phyloP scores from a whole-genome alignment of 2,113 vertebrate species.

The Numida meleagris region DNA sequence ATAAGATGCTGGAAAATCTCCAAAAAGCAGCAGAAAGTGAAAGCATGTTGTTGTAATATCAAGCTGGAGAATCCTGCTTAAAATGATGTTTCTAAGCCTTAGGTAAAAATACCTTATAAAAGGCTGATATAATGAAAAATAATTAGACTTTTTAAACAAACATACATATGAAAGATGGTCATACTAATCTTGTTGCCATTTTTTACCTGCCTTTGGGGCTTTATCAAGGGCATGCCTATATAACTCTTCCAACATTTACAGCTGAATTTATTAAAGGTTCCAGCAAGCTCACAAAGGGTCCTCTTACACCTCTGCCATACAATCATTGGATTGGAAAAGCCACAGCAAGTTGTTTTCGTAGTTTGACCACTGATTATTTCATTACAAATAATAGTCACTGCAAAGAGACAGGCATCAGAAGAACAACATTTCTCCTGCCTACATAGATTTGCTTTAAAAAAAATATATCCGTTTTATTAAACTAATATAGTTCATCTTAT shows the following conservation, averaged over 20 bases:
- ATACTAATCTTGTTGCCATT: slow-evolving; percentile 3
- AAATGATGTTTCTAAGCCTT: background rate
- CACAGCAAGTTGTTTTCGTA: background rate
- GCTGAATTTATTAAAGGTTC: background rate
- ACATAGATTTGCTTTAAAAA: background rate
- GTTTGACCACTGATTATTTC: background rate
- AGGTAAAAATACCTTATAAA: background rate
- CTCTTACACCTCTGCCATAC: background rate
- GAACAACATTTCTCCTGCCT: background rate
- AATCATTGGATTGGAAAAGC: background rate
- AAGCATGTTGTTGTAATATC: background rate
- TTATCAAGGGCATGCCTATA: background rate
- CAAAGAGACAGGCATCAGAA: background rate
- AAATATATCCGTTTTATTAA: background rate
- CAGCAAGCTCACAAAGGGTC: background rate
- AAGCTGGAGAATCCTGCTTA: background rate
- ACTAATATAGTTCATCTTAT: slow-evolving; percentile 20
- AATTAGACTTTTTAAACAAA: background rate
- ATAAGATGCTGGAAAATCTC: background rate
- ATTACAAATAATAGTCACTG: background rate
- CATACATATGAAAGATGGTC: background rate
- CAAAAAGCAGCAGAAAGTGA: background rate
- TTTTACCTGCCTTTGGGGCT: slow-evolving; percentile 1
- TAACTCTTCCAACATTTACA: background rate
- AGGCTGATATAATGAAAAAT: background rate